Base-by-base conservation (phyloP, 92 coral and sea anemone species). In the Ricordea florida region DNA sequence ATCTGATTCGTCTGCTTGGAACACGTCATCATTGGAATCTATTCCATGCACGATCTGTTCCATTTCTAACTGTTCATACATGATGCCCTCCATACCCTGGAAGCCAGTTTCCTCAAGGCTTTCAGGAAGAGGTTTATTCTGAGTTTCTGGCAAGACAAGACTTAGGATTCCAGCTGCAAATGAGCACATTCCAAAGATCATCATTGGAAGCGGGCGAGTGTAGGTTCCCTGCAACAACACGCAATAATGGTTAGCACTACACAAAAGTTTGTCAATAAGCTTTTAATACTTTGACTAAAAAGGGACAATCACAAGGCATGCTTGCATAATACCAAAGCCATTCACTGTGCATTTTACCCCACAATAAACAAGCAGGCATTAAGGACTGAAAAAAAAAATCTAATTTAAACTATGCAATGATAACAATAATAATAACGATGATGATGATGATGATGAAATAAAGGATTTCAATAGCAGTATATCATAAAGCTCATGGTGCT, bases 221-320 rank as follows among this genome's bases (percentile, higher is more conserved):
- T 92, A 94, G 62, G 63, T 83, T 7, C 96, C 98, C 98, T 94
- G 58, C n/a, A n/a, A n/a, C n/a, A n/a, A n/a, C n/a, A n/a, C n/a
- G n/a, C n/a, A n/a, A n/a, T n/a, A n/a, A n/a, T n/a, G n/a, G n/a
- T n/a, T n/a, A n/a, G n/a, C n/a, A n/a, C n/a, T n/a, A n/a, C n/a
- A n/a, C n/a, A n/a, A n/a, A n/a, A n/a, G n/a, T n/a, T n/a, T n/a
- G n/a, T n/a, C n/a, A n/a, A n/a, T n/a, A 2, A 0, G 21, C 51
- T 45, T 45, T 42, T 15, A 44, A 44, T 0, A 8, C 51, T 7
- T 44, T 44, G 0, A 9, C 18, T 6, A 3, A 42, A 42, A 0
- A 44, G 5, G 13, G 3, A 2, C 21, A 5, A 4, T n/a, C n/a
- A n/a, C n/a, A n/a, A n/a, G n/a, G n/a, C n/a, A n/a, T n/a, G n/a